Evolutionary conservation across 1,140 invertebrate species (phyloP), one percentile per base, ranked within the genome.

Genomic region (Apis laboriosa): DNA sequence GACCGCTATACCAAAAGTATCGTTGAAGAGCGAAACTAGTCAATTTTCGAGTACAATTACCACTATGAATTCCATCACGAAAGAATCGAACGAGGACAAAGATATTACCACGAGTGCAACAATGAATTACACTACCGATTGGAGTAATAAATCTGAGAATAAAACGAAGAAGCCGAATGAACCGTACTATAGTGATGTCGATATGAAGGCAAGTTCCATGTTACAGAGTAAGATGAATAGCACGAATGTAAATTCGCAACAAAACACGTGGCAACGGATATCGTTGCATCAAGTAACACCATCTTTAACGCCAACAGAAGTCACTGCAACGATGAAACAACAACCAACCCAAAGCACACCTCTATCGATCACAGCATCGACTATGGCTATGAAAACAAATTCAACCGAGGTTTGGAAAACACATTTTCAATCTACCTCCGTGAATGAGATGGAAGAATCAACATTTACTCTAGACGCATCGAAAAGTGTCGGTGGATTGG

Each of bases 401-500:
- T 19, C 49, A 0, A 24, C 79, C 21, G 21, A 60, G 19, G 2
- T 12, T 12, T 13, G 24, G 2, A 43, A 43, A 43, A 64, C 43
- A 5, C 17, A 24, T 17, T 43, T 17, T 19, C 78, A 28, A 21
- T n/a, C 28, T 19, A 51, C 21, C 5, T 28, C 68, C 15, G 9
- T 0, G 17, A 64, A 64, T 8, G 15, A 7, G 15, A 7, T 19
- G 49, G 11, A 28, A 8, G 28, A 13, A n/a, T 49, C 58, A 9
- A 83, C 17, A 0, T 74, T 83, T 2, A 24, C 75, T 0, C 1
- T 83, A 19, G 28, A 77, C 17, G 64, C 64, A 0, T 82, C 80
- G 8, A 78, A 77, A 17, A 78, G 17, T 13, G 21, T 88, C 86
- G 81, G 96, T 82, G 97, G 97, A 1, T 92, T 98, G 24, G 97